Conservation (phyloP, 1,140 invertebrate genomes). For the Drosophila littoralis region DNA sequence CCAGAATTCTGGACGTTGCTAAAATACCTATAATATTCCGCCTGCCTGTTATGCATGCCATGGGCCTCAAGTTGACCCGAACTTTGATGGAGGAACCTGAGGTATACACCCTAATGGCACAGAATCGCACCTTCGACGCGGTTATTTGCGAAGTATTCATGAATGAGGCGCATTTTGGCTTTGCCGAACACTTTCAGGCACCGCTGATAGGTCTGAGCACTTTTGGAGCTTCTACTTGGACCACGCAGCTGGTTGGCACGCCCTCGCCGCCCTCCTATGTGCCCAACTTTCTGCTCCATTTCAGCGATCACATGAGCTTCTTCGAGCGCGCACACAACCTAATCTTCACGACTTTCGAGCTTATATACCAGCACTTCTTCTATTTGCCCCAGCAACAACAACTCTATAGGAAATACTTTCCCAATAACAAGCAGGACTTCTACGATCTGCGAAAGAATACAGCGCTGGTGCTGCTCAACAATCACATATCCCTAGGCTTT, state of each 20-base stretch:
- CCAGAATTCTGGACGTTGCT: slow-evolving; percentile 27
- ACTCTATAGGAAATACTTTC: slow-evolving; percentile 82
- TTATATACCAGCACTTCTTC: slow-evolving; percentile 31
- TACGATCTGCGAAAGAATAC: slow-evolving; percentile 79
- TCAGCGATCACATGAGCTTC: slow-evolving; percentile 84
- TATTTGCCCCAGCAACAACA: slow-evolving; percentile 73
- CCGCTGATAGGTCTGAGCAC: slow-evolving; percentile 65
- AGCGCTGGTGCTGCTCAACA: slow-evolving; percentile 86
- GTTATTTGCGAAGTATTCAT: slow-evolving; percentile 75
- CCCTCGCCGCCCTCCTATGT: slow-evolving; percentile 83
- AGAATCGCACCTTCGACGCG: slow-evolving; percentile 70
- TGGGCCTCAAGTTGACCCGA: slow-evolving; percentile 55
- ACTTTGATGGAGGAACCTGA: slow-evolving; percentile 44
- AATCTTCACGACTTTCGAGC: slow-evolving; percentile 45
- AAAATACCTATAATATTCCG: slow-evolving; percentile 20
- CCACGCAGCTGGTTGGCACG: slow-evolving; percentile 74
- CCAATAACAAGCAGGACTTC: slow-evolving; percentile 59
- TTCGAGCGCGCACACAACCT: slow-evolving; percentile 83
- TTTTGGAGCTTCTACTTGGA: slow-evolving; percentile 73
- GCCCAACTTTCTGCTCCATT: slow-evolving; percentile 67
- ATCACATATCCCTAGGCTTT: slow-evolving; percentile 85
- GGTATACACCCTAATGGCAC: slow-evolving; percentile 50
- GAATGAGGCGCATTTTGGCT: slow-evolving; percentile 70
- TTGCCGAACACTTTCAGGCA: slow-evolving; percentile 71
- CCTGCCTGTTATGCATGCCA: slow-evolving; percentile 23